phyloP scores from a whole-genome alignment of 2,113 vertebrate species.

The Bucco capensis region DNA sequence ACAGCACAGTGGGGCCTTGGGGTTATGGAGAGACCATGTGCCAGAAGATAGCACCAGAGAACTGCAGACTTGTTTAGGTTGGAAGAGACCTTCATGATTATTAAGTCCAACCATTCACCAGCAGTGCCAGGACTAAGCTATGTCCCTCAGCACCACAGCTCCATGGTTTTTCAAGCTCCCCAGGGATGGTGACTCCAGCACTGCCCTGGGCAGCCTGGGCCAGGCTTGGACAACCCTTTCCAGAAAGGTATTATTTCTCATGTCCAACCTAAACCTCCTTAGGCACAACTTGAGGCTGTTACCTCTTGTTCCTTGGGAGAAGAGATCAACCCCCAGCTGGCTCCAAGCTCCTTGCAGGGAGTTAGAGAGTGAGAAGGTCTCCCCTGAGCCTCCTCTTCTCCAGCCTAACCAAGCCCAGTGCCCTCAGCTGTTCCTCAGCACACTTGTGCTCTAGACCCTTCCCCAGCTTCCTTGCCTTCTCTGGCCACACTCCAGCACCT shows the following conservation, averaged over 20 bases:
- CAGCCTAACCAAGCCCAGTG: too few species aligned
- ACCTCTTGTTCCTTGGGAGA: too few species aligned
- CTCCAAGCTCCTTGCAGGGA: too few species aligned
- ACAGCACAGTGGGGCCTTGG: background rate
- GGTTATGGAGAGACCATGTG: rapidly evolving
- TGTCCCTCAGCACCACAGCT: background rate
- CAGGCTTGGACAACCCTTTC: too few species aligned
- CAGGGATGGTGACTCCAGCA: background rate
- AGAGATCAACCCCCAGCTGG: too few species aligned
- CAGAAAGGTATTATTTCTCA: too few species aligned
- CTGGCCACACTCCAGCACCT: background rate
- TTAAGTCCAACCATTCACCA: background rate
- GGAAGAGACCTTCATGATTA: background rate
- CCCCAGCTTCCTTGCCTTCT: background rate
- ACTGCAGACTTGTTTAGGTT: background rate
- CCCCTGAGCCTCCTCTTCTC: too few species aligned
- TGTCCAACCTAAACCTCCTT: too few species aligned
- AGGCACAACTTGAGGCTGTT: too few species aligned
- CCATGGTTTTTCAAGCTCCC: background rate
- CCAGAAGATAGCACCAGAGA: rapidly evolving
- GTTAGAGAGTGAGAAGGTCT: too few species aligned
- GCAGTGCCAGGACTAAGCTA: background rate
- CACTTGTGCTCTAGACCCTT: background rate
- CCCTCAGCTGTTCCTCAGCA: background rate
- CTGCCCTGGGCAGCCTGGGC: background rate